Conservation (phyloP, 2,888 invertebrate genomes). For the Sthenelais limicola region DNA sequence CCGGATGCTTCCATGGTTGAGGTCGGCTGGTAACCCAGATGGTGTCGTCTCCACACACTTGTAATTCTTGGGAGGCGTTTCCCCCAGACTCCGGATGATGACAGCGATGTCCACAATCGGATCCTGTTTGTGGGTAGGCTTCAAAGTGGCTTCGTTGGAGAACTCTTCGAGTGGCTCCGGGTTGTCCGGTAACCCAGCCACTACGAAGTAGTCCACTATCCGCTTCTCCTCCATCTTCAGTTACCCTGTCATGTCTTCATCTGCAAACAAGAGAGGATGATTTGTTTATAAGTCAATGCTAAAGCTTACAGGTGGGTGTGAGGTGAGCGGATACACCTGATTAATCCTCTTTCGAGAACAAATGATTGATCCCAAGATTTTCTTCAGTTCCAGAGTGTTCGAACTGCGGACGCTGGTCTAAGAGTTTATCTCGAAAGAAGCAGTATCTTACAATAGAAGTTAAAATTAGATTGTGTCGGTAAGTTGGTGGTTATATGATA, state of each 20-base stretch:
- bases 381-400: too few relatives aligned
- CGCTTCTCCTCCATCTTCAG: slow-evolving; percentile 70
- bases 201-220: slow-evolving; percentile 98
- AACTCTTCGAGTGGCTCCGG: slow-evolving; percentile 81
- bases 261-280: slow-evolving; percentile 24
- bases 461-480: too few relatives aligned
- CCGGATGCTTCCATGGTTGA: slow-evolving; percentile 97
- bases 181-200: slow-evolving; percentile 92
- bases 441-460: too few relatives aligned
- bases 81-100: slow-evolving; percentile 90
- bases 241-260: slow-evolving; percentile 29
- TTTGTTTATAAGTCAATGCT: neutral
- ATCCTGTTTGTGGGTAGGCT: slow-evolving; percentile 80
- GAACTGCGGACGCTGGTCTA: too few relatives aligned
- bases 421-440: too few relatives aligned
- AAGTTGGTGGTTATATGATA: too few relatives aligned
- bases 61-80: slow-evolving; percentile 75
- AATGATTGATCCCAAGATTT: too few relatives aligned
- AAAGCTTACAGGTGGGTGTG: too few relatives aligned
- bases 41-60: slow-evolving; percentile 72
- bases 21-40: slow-evolving; percentile 87
- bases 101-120: slow-evolving; percentile 97
- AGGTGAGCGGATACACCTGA: too few relatives aligned
- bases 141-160: slow-evolving; percentile 83
- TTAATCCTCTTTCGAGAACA: too few relatives aligned